These are phyloP conservation scores for Chiroxiphia lanceolata DNA, from an alignment of 2,797 vertebrate genomes.

Conservation along the genomic window DNA sequence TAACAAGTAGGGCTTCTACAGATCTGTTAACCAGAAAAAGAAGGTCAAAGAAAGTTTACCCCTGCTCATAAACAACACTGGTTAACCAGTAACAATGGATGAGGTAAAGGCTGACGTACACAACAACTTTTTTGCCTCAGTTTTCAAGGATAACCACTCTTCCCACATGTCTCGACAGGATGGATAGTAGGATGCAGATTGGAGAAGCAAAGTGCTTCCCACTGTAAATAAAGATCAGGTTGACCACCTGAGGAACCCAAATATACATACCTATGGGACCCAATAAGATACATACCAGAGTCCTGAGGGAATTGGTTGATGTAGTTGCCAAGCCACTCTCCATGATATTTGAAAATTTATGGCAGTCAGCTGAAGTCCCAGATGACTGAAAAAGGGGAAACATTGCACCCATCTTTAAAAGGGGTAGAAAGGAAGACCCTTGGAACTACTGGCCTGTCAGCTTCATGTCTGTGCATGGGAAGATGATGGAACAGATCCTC, in stretches of 20 bases:
- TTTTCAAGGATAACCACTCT: neutral
- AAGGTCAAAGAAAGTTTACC: neutral
- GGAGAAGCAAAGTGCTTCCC: neutral
- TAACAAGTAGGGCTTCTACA: neutral
- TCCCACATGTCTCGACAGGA: neutral
- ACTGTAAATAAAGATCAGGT: neutral
- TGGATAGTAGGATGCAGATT: neutral
- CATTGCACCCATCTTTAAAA: too few species aligned
- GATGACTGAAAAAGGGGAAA: too few species aligned
- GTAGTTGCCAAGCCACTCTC: neutral
- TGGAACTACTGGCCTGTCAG: neutral
- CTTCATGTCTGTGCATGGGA: neutral
- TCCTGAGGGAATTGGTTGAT: neutral
- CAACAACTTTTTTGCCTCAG: neutral
- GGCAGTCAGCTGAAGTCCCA: too few species aligned
- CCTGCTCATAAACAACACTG: too few species aligned
- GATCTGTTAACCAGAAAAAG: neutral
- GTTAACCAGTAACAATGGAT: neutral
- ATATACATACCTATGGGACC: neutral
- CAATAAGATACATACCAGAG: neutral
- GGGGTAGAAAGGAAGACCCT: neutral
- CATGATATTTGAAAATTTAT: too few species aligned
- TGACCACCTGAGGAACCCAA: neutral
- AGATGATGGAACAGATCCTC: neutral
- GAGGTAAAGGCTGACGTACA: neutral